Base-by-base conservation (phyloP, 2,888 invertebrate genomes). In the Sisyra terminalis region DNA sequence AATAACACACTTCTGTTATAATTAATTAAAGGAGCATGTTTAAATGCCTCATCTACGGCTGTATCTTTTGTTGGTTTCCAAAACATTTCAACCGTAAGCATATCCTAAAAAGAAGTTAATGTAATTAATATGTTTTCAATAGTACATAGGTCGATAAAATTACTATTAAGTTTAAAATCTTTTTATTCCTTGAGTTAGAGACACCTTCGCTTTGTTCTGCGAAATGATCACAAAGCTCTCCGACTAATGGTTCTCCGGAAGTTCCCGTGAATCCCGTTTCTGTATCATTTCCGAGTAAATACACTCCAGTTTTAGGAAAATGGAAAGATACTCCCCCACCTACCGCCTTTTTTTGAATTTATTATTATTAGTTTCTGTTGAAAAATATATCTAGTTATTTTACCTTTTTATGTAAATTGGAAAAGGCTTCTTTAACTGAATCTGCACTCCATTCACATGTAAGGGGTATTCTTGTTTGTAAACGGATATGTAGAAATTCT, bases 241-340 rank as follows among this genome's bases (percentile, higher is more conserved):
- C 68, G 44, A 75, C 63, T 36, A 64, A 66, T 13, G 68, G 63
- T 48, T 73, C 69, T 40, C 64, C 59, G 46, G 62, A 63, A 29
- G 67, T 61, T 3, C 73, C 74, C 35, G 67, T 66, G 8, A 73
- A 52, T 13, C 67, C 69, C 34, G 66, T 69, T 57, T 73, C 74
- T 38, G 63, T 66, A 44, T 71, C 73, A 43, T 63, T 67, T 50
- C 76, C 77, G 53, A 78, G 71, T 41, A 85, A 63, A 55, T 75
- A 82, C 2, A 77, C 66, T 46, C 73, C 69, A 31, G 74, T 73
- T 16, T 74, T 69, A 48, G 73, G 64, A 50, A 83, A 70, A 52
- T 73, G 72, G 55, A 85, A 84, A 42, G 78, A 78, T 29, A 79
- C 71, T 57, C 75, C 76, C 2, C 83, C 83, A 44, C 78, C 75